Evolutionary conservation across 2,888 invertebrate species (phyloP).

Genomic region (Cabera pusaria): DNA sequence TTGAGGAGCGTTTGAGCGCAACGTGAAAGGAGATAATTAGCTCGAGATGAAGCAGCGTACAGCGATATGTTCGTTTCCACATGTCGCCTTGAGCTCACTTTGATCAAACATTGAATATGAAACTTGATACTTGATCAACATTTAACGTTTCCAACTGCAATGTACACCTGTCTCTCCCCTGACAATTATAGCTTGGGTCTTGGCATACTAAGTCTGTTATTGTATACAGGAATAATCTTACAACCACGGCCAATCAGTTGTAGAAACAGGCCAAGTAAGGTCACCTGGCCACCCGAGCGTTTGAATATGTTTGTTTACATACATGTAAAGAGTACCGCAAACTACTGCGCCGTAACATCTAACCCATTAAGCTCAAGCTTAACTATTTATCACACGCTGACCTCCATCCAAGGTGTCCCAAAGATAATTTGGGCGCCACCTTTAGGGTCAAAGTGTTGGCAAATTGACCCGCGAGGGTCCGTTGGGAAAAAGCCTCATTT

Average conservation of each 20-base stretch:
- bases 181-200: no score
- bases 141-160: no score
- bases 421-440: conserved; percentile 64
- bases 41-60: conserved; percentile 24
- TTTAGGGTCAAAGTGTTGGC: conserved; percentile 63
- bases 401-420: conserved; percentile 61
- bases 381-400: conserved; percentile 63
- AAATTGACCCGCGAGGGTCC: conserved; percentile 59
- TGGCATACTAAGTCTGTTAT: no score
- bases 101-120: no score
- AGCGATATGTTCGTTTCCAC: no score
- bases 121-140: no score
- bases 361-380: conserved; percentile 60
- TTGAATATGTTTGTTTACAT: conserved; percentile 15
- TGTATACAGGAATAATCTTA: no score
- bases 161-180: no score
- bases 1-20: conserved; percentile 28
- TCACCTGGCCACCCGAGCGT: neutral
- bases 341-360: conserved; percentile 42
- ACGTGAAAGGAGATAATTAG: conserved; percentile 32
- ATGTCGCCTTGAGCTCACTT: no score
- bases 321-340: conserved; percentile 16
- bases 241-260: no score
- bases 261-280: no score
- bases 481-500: conserved; percentile 53